Base-by-base conservation (phyloP, 2,888 invertebrate genomes). In the Acronicta alni region DNA sequence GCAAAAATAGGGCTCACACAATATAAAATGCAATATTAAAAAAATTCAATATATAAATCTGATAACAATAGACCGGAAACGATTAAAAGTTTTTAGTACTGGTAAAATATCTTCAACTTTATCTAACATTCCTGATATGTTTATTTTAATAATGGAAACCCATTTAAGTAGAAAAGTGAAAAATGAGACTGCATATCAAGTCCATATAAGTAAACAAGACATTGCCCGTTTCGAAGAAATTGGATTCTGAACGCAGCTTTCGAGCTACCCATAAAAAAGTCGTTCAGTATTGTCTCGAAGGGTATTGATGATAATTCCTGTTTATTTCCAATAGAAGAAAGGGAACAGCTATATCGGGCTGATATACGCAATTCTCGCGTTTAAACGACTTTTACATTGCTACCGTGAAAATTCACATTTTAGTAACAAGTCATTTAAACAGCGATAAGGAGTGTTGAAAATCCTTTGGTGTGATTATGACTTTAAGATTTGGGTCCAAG, bases 241-340 rank as follows among this genome's bases (percentile, higher is more conserved):
- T 87, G 87, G 83, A 84, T 85, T 81, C 71, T 67, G 58, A 81
- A 79, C 79, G 79, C 79, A 80, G 57, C 58, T 77, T 80, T 80
- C 79, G 80, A 82, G 81, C 79, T 75, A 76, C 67, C 80, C 79
- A 81, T 88, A 88, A 86, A 87, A n/a, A 82, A 86, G 80, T 83
- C 77, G 79, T 80, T 82, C 81, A 81, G 83, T 83, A 85, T 85
- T 83, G 86, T 83, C 80, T 85, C 81, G 79, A 80, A 85, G 80
- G 83, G 84, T 86, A 88, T 88, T 87, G 89, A 87, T 88, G 85
- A 85, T 88, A 85, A 89, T 87, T 88, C 83, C 85, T 85, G 81
- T 88, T 88, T 88, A 88, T 87, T 77, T 82, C 78, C 79, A 81
- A 84, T 85, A 81, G 77, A 67, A 81, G 75, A 75, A 79, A 81